Conservation (phyloP, 2,113 vertebrate species). For the Cairina moschata region DNA sequence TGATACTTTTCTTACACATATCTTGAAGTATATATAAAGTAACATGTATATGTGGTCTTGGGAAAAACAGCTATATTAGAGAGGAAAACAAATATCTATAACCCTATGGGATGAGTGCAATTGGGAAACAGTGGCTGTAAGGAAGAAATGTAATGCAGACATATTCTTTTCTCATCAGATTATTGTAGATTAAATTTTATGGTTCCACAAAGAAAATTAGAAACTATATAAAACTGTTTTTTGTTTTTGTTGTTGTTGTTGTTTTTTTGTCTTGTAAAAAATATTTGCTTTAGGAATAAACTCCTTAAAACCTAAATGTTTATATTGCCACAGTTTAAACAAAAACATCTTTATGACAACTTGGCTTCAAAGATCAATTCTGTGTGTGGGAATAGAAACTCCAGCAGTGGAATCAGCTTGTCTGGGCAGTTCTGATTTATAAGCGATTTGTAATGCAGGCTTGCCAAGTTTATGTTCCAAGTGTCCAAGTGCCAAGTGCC, state of each 20-base stretch:
- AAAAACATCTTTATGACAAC: constrained; percentile 43
- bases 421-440: constrained; percentile 12
- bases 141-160: background rate
- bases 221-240: background rate
- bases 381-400: constrained; percentile 18
- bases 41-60: background rate
- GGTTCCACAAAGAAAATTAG: background rate
- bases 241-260: no score
- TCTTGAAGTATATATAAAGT: background rate
- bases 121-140: background rate
- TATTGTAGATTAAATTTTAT: background rate
- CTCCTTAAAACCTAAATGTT: constrained; percentile 16
- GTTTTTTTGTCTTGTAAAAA: constrained; percentile 18
- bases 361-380: constrained; percentile 17
- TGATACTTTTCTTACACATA: background rate
- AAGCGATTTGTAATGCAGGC: background rate
- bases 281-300: constrained; percentile 41
- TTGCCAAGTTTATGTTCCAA: constrained; percentile 21
- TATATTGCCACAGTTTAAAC: background rate
- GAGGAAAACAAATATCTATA: background rate
- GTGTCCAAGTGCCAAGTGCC: no score
- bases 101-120: background rate
- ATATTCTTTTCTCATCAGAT: background rate
- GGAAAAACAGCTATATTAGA: background rate
- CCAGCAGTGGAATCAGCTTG: background rate